These are phyloP conservation scores for Geotrupes spiniger DNA, from an alignment of 2,888 invertebrate genomes.

Conservation along the genomic window DNA sequence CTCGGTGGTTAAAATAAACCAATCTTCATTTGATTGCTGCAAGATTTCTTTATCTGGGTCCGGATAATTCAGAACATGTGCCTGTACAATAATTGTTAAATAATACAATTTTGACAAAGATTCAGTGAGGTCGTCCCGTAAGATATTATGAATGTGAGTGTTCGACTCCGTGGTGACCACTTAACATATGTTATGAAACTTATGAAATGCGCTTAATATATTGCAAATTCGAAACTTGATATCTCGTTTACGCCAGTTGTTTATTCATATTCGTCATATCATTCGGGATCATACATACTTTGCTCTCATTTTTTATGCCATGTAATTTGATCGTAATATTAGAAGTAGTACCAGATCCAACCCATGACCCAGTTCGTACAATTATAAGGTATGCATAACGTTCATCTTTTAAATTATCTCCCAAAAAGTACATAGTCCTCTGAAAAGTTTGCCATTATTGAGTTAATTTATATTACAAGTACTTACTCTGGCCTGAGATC, in stretches of 20 bases:
- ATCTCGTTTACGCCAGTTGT: too few relatives aligned
- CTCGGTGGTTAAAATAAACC: slow-evolving; percentile 26
- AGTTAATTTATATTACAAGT: neutral
- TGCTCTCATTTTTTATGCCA: slow-evolving; percentile 5
- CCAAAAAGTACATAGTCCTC: slow-evolving; percentile 18
- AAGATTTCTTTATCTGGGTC: slow-evolving; percentile 29
- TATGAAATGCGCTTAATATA: too few relatives aligned
- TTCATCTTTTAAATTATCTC: slow-evolving; percentile 26
- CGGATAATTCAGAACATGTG: slow-evolving; percentile 32
- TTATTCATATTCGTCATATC: too few relatives aligned
- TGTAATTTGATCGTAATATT: slow-evolving; percentile 15
- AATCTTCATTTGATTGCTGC: slow-evolving; percentile 26
- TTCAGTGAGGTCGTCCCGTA: too few relatives aligned
- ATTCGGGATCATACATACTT: too few relatives aligned
- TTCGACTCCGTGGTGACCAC: too few relatives aligned
- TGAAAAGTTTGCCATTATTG: too few relatives aligned
- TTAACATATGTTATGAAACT: too few relatives aligned
- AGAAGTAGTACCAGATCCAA: slow-evolving; percentile 16
- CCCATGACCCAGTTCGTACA: slow-evolving; percentile 5
- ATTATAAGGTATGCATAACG: slow-evolving; percentile 24
- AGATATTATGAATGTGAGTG: too few relatives aligned
- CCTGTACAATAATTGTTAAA: too few relatives aligned
- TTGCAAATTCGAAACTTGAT: too few relatives aligned
- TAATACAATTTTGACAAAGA: too few relatives aligned
- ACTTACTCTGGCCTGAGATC: slow-evolving; percentile 3